Base-by-base conservation (phyloP, 2,888 invertebrate genomes). In the Agelastica alni region DNA sequence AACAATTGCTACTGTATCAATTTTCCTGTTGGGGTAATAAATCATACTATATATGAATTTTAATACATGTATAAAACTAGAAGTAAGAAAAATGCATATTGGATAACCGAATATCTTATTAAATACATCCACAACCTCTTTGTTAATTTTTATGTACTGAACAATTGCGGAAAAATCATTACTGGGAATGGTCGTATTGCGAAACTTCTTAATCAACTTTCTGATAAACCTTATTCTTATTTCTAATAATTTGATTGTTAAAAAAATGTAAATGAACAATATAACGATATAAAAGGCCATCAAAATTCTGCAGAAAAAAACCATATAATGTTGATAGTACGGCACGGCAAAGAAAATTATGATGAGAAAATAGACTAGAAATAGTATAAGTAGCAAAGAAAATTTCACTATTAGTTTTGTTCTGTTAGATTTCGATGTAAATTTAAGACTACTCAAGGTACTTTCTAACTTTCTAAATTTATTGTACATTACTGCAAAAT, bases 21-120 rank as follows among this genome's bases (percentile, higher is more conserved):
- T n/a, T n/a, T n/a, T n/a, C n/a, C n/a, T 3, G 2, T 2, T 9
- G 9, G 6, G 26, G 26, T 9, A 6, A 26, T 26, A 26, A 7
- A 26, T 26, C 2, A 26, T 2, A 26, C 6, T 7, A 26, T 20
- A 39, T 7, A 10, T 4, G 7, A 10, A 39, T 39, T 12, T 39
- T 4, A 39, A 12, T 3, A 39, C 3, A 3, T 39, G 37, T 6
- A 39, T 3, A 4, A 39, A 13, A 5, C 20, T 20, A 1, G 37
- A 17, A 4, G 18, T 20, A 10, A 39, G 12, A 39, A 39, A 39
- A 10, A 39, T n/a, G 6, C 12, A 39, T 12, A 39, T 39, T 1
- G 37, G 37, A 39, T 39, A 39, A 4, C 37, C 37, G 12, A 20
- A 39, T 6, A 39, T 6, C 10, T n/a, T 20, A 20, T 39, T 39